A percentile compares a stretch with the other conserved stretches of the same genome.
Evolutionary conservation across 2,888 invertebrate species (phyloP).

Genomic region (Lathronympha strigana): DNA sequence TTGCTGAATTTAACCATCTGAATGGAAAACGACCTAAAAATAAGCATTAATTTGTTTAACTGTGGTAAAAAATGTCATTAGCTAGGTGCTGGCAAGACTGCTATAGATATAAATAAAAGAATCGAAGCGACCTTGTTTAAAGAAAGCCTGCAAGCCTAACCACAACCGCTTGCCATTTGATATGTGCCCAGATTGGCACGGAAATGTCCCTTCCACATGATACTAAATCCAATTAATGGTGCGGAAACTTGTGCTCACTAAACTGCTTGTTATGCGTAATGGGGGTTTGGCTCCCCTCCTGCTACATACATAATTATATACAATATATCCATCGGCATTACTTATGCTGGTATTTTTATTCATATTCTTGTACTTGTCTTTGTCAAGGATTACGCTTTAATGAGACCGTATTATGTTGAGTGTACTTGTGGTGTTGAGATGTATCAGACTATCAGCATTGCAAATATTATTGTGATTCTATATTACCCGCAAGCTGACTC

Average conservation of each 20-base stretch:
- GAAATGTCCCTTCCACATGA: conserved; percentile 28
- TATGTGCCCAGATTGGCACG: conserved; percentile 28
- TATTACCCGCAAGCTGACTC: not conserved
- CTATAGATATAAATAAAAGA: not conserved
- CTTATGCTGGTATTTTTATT: conserved; percentile 17
- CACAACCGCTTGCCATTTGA: conserved; percentile 25
- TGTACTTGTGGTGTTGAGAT: no score
- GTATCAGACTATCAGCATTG: no score
- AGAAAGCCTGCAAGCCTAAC: conserved; percentile 3
- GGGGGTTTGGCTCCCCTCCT: conserved; percentile 28
- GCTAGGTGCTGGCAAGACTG: not conserved
- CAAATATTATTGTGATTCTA: not conserved
- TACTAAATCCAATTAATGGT: conserved; percentile 39
- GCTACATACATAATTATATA: not conserved
- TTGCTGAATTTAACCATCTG: not conserved
- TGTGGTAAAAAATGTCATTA: not conserved
- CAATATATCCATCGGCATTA: not conserved
- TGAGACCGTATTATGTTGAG: no score
- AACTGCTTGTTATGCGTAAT: conserved; percentile 40
- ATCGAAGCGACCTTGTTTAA: not conserved
- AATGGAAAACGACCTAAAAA: not conserved
- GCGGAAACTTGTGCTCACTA: conserved; percentile 40
- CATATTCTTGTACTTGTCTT: not conserved
- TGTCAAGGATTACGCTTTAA: not conserved
- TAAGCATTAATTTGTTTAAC: no score